A percentile compares a stretch with the other conserved stretches of the same genome.
Conservation (phyloP, 2,113 vertebrate genomes). For the Butorides virescens region DNA sequence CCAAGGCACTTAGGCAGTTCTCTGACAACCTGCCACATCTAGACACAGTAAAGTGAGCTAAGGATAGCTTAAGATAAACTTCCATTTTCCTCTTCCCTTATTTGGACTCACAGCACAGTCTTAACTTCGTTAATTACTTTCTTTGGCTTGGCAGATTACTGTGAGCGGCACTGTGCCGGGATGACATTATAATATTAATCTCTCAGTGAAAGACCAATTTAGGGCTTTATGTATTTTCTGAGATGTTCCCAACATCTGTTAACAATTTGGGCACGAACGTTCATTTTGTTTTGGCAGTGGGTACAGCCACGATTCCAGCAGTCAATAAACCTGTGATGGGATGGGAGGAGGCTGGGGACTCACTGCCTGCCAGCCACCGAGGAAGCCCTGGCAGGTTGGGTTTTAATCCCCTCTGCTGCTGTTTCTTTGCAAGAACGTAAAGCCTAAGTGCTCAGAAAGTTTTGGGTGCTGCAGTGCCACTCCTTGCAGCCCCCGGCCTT, state of each 20-base stretch:
- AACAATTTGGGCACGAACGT: background rate
- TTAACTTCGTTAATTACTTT: background rate
- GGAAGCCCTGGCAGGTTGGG: background rate
- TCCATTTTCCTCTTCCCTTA: slow-evolving; percentile 13
- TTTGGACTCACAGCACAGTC: background rate
- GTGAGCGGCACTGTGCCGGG: background rate
- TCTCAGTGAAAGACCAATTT: background rate
- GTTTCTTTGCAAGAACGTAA: background rate
- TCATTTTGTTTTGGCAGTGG: background rate
- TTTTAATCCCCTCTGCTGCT: background rate
- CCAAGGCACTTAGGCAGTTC: background rate
- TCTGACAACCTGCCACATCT: background rate
- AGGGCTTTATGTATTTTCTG: background rate
- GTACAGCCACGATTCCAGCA: background rate
- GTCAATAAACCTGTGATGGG: background rate
- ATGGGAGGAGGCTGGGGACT: background rate
- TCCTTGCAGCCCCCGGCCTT: background rate
- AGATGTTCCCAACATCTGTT: slow-evolving; percentile 7
- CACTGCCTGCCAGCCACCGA: background rate
- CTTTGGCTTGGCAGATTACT: background rate
- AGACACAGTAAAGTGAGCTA: slow-evolving; percentile 11
- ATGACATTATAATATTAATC: background rate
- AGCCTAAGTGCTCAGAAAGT: background rate
- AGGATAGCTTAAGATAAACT: slow-evolving; percentile 20
- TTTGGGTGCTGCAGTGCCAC: background rate